Conservation (phyloP, 2,113 vertebrate species). For the Eolophus roseicapilla region DNA sequence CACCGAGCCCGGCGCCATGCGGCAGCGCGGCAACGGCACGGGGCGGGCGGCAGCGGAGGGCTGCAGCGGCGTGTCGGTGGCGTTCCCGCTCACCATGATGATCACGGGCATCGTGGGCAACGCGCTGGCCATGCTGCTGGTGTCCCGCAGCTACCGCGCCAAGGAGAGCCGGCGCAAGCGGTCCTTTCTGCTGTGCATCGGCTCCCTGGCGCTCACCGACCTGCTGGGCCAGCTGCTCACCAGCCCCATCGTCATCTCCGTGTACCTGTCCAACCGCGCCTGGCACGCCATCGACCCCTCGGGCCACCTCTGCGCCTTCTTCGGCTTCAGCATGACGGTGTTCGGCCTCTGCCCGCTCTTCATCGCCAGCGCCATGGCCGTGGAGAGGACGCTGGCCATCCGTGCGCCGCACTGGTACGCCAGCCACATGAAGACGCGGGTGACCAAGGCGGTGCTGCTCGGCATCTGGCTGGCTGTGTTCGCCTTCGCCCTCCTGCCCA, state of each 20-base stretch:
- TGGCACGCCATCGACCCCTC: conserved; percentile 86
- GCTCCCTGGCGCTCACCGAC: conserved; percentile 90
- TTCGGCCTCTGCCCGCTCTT: conserved; percentile 93
- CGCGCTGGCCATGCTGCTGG: conserved; percentile 86
- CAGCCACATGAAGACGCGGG: conserved; percentile 85
- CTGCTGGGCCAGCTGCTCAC: conserved; percentile 91
- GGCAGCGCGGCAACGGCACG: conserved; percentile 35
- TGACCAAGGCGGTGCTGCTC: conserved; percentile 79
- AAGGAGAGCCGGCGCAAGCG: conserved; percentile 85
- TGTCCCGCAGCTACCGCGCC: conserved; percentile 84
- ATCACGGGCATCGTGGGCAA: conserved; percentile 91
- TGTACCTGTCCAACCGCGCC: conserved; percentile 80
- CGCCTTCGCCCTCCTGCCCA: conserved; percentile 86
- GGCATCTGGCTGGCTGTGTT: conserved; percentile 80
- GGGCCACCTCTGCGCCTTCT: conserved; percentile 85
- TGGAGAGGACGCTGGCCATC: conserved; percentile 89
- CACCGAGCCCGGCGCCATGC: neutral
- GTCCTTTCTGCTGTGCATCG: conserved; percentile 94
- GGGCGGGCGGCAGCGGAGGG: conserved; percentile 7
- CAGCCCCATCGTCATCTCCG: conserved; percentile 91
- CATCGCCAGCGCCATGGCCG: conserved; percentile 91
- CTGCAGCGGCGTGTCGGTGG: conserved; percentile 84
- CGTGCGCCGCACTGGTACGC: conserved; percentile 92
- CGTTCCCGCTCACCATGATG: conserved; percentile 92
- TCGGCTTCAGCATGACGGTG: conserved; percentile 91